Evolutionary conservation across 2,888 invertebrate genomes (phyloP), one percentile per base, ranked within the genome.

Genomic region (Zootermopsis nevadensis): DNA sequence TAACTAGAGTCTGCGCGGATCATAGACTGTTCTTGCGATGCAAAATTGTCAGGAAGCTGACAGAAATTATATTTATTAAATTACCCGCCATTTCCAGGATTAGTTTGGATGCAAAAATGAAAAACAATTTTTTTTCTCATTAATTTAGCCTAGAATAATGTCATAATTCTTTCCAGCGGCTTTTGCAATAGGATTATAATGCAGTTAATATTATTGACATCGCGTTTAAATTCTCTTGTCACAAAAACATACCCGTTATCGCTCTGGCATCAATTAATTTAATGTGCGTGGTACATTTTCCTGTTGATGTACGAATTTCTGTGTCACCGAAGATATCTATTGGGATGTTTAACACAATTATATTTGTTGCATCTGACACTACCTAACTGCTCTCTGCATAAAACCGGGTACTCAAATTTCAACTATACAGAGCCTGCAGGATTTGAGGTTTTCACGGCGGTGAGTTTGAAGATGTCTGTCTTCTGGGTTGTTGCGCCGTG

Each of bases 141-240:
- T n/a, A n/a, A n/a, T 30, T n/a, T 74, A 38, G 74, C 8, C 1
- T 35, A 74, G 74, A 74, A 30, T 74, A 74, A 74, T 74, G 38
- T 0, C 6, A 33, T 69, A 30, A 69, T 69, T 31, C 48, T 33
- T 69, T 69, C 33, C 69, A 19, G 0, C 4, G 74, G 60, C n/a
- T 35, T 74, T 38, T 74, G 38, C 38, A 74, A 74, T 74, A 74
- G 74, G 74, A 74, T 74, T 74, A 74, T 15, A 2, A n/a, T 38
- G n/a, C n/a, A 74, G 74, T 69, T 69, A 31, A 31, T 69, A 33
- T 33, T 3, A 69, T 4, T 22, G 27, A 22, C 69, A 33, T 22
- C 33, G 33, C 0, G 69, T 69, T 69, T 69, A 69, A 69, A 69
- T 69, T 33, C 33, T 33, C 33, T 33, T 69, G 33, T 22, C 27